Evolutionary conservation across 2,888 invertebrate genomes (phyloP).

Genomic region (Balanococcus diminutus): DNA sequence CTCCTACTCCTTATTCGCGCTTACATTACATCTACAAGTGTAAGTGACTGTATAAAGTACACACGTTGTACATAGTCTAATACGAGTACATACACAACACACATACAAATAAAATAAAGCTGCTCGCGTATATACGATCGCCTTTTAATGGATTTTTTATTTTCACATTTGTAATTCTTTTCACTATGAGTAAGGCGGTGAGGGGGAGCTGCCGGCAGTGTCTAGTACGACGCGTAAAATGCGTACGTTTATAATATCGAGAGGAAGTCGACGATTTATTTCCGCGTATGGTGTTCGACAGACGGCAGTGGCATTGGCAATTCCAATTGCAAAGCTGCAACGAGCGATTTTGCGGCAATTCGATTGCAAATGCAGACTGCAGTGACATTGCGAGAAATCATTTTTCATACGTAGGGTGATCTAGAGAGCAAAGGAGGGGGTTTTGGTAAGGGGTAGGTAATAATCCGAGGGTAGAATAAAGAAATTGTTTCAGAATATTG

Average conservation of each 20-base stretch:
- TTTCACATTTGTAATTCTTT: conserved; percentile 19
- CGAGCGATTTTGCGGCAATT: not conserved
- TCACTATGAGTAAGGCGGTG: not conserved
- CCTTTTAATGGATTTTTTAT: conserved; percentile 29
- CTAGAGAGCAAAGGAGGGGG: not conserved
- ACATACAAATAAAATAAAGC: not conserved
- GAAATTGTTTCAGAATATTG: not conserved
- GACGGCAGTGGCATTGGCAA: not conserved
- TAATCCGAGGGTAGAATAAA: not conserved
- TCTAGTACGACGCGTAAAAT: too few species aligned
- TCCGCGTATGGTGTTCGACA: not conserved
- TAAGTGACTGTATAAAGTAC: not conserved
- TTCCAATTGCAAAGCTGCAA: not conserved
- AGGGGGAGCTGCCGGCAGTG: not conserved
- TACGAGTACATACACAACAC: not conserved
- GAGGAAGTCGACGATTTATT: conserved; percentile 16
- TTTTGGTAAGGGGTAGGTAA: not conserved
- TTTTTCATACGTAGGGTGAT: not conserved
- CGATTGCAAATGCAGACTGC: not conserved
- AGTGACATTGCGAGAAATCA: not conserved
- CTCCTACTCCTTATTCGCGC: not conserved
- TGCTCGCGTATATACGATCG: not conserved
- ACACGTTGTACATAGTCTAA: too few species aligned
- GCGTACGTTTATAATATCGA: not conserved
- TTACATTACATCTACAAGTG: not conserved